Conservation (phyloP, 1,140 invertebrate species). For the Bombyx mandarina region DNA sequence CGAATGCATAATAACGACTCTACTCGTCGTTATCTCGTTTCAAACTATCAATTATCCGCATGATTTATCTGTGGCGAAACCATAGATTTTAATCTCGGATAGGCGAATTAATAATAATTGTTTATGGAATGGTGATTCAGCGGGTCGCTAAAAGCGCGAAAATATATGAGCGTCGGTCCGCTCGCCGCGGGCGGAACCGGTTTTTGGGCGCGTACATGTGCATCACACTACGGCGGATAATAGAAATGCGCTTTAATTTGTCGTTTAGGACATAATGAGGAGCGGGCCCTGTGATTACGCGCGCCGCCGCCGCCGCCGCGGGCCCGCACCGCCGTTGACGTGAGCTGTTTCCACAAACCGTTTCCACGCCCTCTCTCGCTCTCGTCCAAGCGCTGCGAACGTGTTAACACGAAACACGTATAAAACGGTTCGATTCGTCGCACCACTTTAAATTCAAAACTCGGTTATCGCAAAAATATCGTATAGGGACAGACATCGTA, state of each 20-base stretch:
- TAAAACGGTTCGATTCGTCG: not conserved
- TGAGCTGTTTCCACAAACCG: conserved; percentile 42
- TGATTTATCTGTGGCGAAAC: too few species aligned
- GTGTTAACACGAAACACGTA: conserved; percentile 17
- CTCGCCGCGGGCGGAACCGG: conserved; percentile 25
- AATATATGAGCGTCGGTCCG: conserved; percentile 4
- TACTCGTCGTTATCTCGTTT: too few species aligned
- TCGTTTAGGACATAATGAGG: conserved; percentile 69
- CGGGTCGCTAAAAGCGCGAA: conserved; percentile 14
- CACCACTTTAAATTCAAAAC: too few species aligned
- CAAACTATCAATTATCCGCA: too few species aligned
- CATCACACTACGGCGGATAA: conserved; percentile 56
- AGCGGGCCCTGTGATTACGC: conserved; percentile 60
- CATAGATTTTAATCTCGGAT: too few species aligned
- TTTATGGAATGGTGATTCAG: conserved; percentile 23
- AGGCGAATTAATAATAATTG: conserved; percentile 5
- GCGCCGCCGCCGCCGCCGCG: conserved; percentile 47
- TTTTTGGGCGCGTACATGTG: conserved; percentile 14
- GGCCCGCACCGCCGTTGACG: conserved; percentile 53
- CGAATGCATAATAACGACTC: too few species aligned
- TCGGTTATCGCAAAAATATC: too few species aligned
- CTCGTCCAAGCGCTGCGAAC: conserved; percentile 29
- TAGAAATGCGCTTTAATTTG: conserved; percentile 70
- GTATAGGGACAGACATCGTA: too few species aligned
- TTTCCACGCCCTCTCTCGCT: conserved; percentile 17